A percentile compares a stretch with the other conserved stretches of the same genome.
phyloP scores from a whole-genome alignment of 2,888 invertebrate species.

The Callyntrura sp. region DNA sequence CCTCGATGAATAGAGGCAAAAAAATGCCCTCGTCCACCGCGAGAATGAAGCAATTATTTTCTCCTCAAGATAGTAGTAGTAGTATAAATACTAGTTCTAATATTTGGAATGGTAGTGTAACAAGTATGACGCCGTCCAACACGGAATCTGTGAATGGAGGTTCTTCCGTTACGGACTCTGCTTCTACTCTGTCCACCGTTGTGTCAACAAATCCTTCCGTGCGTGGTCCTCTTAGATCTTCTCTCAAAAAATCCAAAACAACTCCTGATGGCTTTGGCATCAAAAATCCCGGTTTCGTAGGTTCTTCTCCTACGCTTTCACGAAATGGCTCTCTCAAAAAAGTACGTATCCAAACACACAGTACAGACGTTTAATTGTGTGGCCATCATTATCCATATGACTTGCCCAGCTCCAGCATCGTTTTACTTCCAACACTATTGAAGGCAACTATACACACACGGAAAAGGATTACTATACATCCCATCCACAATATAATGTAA shows the following conservation, averaged over 20 bases:
- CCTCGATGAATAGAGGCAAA: constrained; percentile 70
- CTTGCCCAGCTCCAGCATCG: no score
- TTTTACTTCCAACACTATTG: no score
- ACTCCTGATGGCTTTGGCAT: constrained; percentile 89
- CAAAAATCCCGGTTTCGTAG: constrained; percentile 94
- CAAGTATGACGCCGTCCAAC: constrained; percentile 77
- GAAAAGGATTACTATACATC: no score
- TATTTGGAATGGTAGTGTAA: constrained; percentile 83
- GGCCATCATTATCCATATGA: no score
- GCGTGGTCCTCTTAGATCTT: constrained; percentile 91
- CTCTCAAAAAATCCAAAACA: constrained; percentile 93
- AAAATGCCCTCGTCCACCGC: constrained; percentile 74
- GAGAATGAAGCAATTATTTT: constrained; percentile 76
- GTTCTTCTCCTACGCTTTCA: constrained; percentile 93
- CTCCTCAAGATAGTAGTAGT: constrained; percentile 71
- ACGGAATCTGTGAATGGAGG: constrained; percentile 79
- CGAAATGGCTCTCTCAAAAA: constrained; percentile 96
- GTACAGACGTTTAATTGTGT: constrained; percentile 94
- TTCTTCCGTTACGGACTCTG: constrained; percentile 81
- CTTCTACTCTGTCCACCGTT: constrained; percentile 83
- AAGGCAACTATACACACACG: no score
- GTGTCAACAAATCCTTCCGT: constrained; percentile 80
- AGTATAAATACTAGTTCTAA: constrained; percentile 80
- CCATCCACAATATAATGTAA: background rate
- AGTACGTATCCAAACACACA: constrained; percentile 96